Evolutionary conservation across 2,797 vertebrate genomes (phyloP).

Genomic region (Forpus xanthops): DNA sequence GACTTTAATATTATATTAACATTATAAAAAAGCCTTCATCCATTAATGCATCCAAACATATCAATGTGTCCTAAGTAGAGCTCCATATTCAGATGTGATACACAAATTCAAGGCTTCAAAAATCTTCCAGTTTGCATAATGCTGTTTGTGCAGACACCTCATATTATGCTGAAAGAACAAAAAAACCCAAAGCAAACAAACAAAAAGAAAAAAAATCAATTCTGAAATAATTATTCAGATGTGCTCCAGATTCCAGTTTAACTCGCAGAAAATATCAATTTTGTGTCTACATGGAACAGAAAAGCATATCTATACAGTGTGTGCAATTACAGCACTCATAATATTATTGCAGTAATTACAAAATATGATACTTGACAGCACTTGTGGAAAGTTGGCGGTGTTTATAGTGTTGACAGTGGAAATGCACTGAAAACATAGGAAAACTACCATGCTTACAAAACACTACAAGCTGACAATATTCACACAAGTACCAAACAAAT

Average conservation of each 20-base stretch:
- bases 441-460: slow-evolving; percentile 20
- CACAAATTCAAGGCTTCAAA: neutral
- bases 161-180: neutral
- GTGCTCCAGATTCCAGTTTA: neutral
- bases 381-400: slow-evolving; percentile 61
- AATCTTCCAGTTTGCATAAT: neutral
- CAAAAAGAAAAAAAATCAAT: neutral
- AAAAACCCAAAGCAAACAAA: neutral
- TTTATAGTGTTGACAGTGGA: slow-evolving; percentile 8
- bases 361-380: slow-evolving; percentile 59
- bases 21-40: neutral
- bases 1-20: neutral
- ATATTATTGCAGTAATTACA: slow-evolving; percentile 56
- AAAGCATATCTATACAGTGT: neutral
- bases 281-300: neutral
- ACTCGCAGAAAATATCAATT: neutral
- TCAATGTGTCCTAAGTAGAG: neutral
- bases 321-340: slow-evolving; percentile 41
- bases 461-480: slow-evolving; percentile 25
- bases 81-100: neutral
- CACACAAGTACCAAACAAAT: slow-evolving; percentile 36
- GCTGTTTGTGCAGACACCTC: neutral
- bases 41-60: neutral
- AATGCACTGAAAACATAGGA: neutral
- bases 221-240: neutral